Conservation (phyloP, 2,888 invertebrate genomes). For the Timema podura region DNA sequence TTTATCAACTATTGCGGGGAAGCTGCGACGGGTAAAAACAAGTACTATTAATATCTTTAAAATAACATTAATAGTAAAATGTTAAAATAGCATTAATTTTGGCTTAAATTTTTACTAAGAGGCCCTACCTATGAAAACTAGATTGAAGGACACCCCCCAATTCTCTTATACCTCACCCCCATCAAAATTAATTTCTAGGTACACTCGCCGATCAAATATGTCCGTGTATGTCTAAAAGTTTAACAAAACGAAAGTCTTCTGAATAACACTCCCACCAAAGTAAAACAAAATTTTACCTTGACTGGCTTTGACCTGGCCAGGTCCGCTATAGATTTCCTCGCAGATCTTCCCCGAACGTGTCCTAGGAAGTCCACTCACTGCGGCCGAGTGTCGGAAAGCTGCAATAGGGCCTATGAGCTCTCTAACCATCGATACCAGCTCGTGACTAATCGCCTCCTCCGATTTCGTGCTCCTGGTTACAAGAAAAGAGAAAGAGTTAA, state of each 20-base stretch:
- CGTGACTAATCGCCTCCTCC: slow-evolving; percentile 52
- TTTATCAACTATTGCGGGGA: too few species aligned
- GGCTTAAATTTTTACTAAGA: too few species aligned
- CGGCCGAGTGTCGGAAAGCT: slow-evolving; percentile 73
- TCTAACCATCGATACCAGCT: slow-evolving; percentile 57
- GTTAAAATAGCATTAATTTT: too few species aligned
- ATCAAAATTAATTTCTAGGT: not conserved
- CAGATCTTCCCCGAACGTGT: slow-evolving; percentile 83
- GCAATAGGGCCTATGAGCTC: slow-evolving; percentile 82
- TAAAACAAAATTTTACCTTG: slow-evolving; percentile 49
- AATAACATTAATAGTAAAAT: too few species aligned
- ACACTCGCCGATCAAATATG: too few species aligned
- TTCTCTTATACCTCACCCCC: not conserved
- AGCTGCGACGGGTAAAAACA: too few species aligned
- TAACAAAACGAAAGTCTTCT: not conserved
- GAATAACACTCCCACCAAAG: not conserved
- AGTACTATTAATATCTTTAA: too few species aligned
- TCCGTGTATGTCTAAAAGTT: too few species aligned
- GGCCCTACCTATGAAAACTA: too few species aligned
- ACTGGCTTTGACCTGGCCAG: slow-evolving; percentile 76
- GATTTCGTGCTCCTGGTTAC: slow-evolving; percentile 48
- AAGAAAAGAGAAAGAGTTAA: not conserved
- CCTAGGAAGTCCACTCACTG: slow-evolving; percentile 77
- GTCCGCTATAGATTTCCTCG: slow-evolving; percentile 79
- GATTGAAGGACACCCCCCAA: not conserved